A percentile compares a stretch with the other conserved stretches of the same genome.
phyloP scores from a whole-genome alignment of 2,888 invertebrate genomes.

The Hydrotaea cyrtoneurina region DNA sequence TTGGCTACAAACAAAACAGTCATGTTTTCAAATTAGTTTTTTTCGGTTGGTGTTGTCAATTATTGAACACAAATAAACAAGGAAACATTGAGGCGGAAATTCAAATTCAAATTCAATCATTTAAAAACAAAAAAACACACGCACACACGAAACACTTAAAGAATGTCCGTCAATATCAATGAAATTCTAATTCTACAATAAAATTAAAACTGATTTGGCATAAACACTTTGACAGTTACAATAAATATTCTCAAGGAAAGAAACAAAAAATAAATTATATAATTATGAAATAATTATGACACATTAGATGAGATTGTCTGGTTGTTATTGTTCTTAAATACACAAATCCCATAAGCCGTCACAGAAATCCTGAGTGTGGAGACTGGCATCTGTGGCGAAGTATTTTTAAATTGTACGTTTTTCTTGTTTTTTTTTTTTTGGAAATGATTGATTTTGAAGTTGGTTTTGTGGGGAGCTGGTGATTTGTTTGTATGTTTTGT shows the following conservation, averaged over 20 bases:
- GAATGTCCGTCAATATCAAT: background rate
- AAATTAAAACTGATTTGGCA: background rate
- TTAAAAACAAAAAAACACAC: background rate
- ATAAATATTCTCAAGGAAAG: background rate
- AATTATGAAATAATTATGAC: slow-evolving; percentile 29
- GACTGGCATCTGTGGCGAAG: background rate
- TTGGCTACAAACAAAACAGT: slow-evolving; percentile 47
- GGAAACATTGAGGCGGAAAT: slow-evolving; percentile 31
- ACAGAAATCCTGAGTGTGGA: background rate
- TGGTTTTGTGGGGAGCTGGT: slow-evolving; percentile 8
- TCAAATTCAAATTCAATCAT: slow-evolving; percentile 18
- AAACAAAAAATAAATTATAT: no score
- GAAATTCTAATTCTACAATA: background rate
- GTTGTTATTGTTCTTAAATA: background rate
- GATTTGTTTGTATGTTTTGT: slow-evolving; percentile 44
- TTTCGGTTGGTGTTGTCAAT: slow-evolving; percentile 50
- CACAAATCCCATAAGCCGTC: background rate
- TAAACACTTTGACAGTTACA: slow-evolving; percentile 4
- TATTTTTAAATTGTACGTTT: background rate
- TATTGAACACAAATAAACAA: slow-evolving; percentile 48
- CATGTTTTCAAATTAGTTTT: background rate
- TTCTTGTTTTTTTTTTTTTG: background rate
- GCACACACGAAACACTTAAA: slow-evolving; percentile 8
- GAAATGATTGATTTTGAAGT: slow-evolving; percentile 34
- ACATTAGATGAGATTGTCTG: background rate